Conservation (phyloP, 2,888 invertebrate species). For the Tipula helvola region DNA sequence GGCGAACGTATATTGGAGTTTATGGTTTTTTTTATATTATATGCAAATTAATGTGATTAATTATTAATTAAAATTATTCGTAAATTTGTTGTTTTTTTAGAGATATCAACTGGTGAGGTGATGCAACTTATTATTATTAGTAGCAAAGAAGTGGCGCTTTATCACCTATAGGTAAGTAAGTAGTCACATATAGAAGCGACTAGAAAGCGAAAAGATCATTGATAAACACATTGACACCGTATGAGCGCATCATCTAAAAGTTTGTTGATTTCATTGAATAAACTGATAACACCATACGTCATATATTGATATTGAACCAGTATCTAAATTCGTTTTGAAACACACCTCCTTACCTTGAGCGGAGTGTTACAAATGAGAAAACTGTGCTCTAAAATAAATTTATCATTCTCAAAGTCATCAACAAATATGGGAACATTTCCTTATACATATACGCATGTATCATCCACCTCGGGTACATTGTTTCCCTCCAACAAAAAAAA, state of each 20-base stretch:
- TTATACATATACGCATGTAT: not conserved
- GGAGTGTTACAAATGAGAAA: no score
- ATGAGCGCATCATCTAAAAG: not conserved
- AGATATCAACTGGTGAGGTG: not conserved
- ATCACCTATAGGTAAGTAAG: not conserved
- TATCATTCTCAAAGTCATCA: not conserved
- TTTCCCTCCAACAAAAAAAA: not conserved
- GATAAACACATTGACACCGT: not conserved
- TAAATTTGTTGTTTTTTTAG: not conserved
- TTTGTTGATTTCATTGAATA: not conserved
- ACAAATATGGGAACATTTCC: not conserved
- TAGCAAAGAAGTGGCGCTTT: not conserved
- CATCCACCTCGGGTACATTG: not conserved
- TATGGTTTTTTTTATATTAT: not conserved
- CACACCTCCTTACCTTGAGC: not conserved
- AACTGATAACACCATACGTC: not conserved
- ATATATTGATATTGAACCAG: not conserved
- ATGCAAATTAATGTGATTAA: not conserved
- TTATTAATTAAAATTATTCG: not conserved
- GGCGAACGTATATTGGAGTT: not conserved
- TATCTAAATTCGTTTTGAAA: not conserved
- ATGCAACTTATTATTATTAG: not conserved
- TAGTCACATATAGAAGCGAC: not conserved
- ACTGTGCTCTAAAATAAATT: not conserved
- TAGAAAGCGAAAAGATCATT: not conserved